Evolutionary conservation across 2,113 vertebrate species (phyloP).

Genomic region (Cricetomys ansorgei): DNA sequence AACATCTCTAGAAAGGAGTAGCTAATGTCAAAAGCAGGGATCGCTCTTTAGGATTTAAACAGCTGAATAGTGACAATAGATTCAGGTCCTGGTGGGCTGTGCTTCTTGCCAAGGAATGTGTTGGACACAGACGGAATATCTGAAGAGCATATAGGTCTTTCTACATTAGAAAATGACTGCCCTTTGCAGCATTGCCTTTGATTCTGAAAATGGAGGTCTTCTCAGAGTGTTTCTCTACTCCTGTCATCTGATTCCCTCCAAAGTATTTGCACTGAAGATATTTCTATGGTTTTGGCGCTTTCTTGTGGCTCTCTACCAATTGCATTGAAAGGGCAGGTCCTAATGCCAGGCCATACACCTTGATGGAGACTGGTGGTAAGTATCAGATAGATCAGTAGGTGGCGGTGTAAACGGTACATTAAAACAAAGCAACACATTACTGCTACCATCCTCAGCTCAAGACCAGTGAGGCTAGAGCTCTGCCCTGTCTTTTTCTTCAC

Average conservation of each 20-base stretch:
- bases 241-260: neutral
- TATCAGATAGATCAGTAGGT: neutral
- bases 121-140: neutral
- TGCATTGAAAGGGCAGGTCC: neutral
- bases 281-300: neutral
- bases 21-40: neutral
- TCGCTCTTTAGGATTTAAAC: slow-evolving; percentile 15
- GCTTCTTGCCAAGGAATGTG: neutral
- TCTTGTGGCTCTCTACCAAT: neutral
- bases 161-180: neutral
- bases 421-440: neutral
- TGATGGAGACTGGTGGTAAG: neutral
- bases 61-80: neutral
- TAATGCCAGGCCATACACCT: neutral
- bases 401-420: neutral
- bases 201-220: neutral
- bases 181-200: neutral
- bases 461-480: neutral
- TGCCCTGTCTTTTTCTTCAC: neutral
- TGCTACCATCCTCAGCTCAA: neutral
- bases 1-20: neutral
- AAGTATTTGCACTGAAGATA: neutral
- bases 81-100: neutral
- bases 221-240: neutral
- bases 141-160: neutral